Base-by-base conservation (phyloP, 2,888 invertebrate species). In the Phrixothrix hirtus region DNA sequence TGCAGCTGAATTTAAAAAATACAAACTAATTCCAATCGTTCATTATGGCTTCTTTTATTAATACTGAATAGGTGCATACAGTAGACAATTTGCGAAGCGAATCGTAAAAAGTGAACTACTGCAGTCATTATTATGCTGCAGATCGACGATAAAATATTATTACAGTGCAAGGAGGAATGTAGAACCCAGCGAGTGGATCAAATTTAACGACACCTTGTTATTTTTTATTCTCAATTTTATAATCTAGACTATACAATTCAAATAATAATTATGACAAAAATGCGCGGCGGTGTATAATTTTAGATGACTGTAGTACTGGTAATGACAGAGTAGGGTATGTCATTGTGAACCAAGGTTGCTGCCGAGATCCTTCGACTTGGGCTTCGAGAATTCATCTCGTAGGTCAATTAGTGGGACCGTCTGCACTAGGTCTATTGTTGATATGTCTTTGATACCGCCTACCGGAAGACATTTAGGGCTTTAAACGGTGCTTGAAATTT, bases 211-310 rank as follows among this genome's bases (percentile, higher is more conserved):
- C 66, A 67, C 64, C 66, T 66, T 59, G 68, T 69, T 67, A 67
- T 69, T 69, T 69, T 66, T 66, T 65, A 61, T 64, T 55, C 58
- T 60, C 61, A 60, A 63, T 62, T 65, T 61, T 66, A 63, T 61
- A 61, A 64, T 57, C 58, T 61, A 60, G 61, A 65, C 70, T 61
- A 67, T 66, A 65, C 66, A 69, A 70, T 70, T 68, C 70, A 66
- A 69, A 71, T 69, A 72, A 69, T 70, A 70, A 73, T 73, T 70
- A 71, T 69, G 68, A 69, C 70, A 70, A 72, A 73, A 72, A 71
- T 69, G 67, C 58, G 62, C 58, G 61, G 62, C 64, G 66, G 64
- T 59, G 61, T 72, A 71, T 72, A 72, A 73, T 73, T 72, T 73
- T 57, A 62, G 65, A 66, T 65, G 67, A 65, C 62, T 63, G 60